phyloP scores from a whole-genome alignment of 2,113 vertebrate species.

The Orcinus orca region DNA sequence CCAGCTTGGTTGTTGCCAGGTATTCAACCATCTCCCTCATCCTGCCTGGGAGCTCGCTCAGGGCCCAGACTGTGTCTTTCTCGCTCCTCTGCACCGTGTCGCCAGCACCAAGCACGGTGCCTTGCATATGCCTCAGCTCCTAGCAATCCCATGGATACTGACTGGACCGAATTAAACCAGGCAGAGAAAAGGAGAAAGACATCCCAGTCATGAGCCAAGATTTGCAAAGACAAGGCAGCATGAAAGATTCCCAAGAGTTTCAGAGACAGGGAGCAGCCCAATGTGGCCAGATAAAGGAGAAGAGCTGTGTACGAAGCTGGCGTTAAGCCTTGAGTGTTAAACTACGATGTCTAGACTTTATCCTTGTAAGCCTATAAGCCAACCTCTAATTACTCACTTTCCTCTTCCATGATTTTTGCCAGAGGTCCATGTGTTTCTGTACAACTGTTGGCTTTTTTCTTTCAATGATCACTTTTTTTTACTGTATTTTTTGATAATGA shows the following conservation, averaged over 20 bases:
- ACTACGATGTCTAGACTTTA: background rate
- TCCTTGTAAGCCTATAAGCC: background rate
- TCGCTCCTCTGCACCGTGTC: background rate
- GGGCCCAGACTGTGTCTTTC: background rate
- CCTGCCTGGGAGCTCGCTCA: background rate
- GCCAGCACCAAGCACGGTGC: accelerated
- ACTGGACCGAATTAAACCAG: background rate
- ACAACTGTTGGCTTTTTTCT: background rate
- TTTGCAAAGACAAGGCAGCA: background rate
- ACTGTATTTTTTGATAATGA: background rate
- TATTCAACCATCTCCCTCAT: background rate
- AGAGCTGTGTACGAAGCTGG: background rate
- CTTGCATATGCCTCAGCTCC: background rate
- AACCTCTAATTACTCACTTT: background rate
- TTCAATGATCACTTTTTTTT: background rate
- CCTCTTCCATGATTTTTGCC: background rate
- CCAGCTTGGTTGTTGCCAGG: accelerated
- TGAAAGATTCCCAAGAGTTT: background rate
- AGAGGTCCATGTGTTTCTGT: background rate
- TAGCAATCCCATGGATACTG: background rate
- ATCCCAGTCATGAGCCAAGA: background rate
- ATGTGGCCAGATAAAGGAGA: background rate
- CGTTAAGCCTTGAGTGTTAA: background rate
- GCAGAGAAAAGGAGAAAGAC: background rate
- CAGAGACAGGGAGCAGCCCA: background rate